Conservation (phyloP, 2,888 invertebrate species). For the Dinocampus coccinellae region DNA sequence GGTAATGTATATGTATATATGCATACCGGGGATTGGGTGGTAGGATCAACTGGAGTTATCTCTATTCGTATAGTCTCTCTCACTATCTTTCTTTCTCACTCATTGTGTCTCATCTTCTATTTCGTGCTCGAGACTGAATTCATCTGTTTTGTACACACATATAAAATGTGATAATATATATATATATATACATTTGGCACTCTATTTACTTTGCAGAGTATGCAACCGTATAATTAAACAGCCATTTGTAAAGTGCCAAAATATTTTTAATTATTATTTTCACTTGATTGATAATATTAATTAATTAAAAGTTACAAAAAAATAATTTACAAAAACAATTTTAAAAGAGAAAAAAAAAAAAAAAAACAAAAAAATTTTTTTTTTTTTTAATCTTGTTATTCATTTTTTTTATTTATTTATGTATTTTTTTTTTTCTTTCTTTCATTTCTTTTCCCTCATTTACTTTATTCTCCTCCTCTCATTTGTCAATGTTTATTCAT, state of each 20-base stretch:
- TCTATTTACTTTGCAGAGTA: conserved; percentile 59
- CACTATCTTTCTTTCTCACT: background rate
- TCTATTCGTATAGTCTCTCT: conserved; percentile 47
- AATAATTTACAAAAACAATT: too few species aligned
- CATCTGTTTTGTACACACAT: background rate
- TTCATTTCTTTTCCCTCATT: background rate
- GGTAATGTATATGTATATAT: conserved; percentile 48
- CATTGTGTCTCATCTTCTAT: background rate
- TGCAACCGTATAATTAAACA: conserved; percentile 56
- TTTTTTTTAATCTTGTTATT: too few species aligned
- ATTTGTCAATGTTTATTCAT: background rate
- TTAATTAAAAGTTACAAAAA: too few species aligned
- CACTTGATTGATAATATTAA: background rate
- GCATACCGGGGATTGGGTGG: conserved; percentile 38
- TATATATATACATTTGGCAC: background rate
- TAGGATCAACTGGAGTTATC: conserved; percentile 52
- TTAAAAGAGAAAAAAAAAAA: too few species aligned
- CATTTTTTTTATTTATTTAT: too few species aligned
- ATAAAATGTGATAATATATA: background rate
- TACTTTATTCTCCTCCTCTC: too few species aligned
- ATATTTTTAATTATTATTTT: background rate
- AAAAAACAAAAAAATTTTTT: too few species aligned
- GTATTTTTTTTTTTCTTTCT: background rate
- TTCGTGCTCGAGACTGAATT: background rate
- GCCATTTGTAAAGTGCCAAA: conserved; percentile 50